Base-by-base conservation (phyloP, 2,113 vertebrate genomes). In the Myotis brandtii region DNA sequence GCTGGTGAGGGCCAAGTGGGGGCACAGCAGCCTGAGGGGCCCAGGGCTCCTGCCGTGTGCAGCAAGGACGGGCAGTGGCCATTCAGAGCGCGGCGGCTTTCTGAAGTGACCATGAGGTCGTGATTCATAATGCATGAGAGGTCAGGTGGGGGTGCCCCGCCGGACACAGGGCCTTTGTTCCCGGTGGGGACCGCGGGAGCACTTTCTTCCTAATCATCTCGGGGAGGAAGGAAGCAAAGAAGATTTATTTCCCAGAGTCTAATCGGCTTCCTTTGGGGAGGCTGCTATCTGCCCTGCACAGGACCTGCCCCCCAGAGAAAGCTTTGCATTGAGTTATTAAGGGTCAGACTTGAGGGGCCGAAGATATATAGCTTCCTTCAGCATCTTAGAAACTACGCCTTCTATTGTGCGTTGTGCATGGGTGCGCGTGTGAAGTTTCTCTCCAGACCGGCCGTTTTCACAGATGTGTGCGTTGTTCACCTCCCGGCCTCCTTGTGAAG, bases 91-190 rank as follows among this genome's bases (percentile, higher is more conserved):
- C 11, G 62, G 73, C 80, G 50, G 89, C 88, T 81, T 92, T 62
- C 56, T 54, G 89, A 96, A 97, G 79, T 81, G 66, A 62, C 88
- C 69, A 81, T n/a, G 84, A 86, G 79, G 94, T 96, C 69, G 16
- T 56, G 69, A 92, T 97, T 93, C 84, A 91, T 96, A 93, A 95
- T 64, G 67, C 79, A 95, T 76, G 93, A 93, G 95, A 76, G 95
- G 96, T 43, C 30, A 69, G 54, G n/a, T 43, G 37, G 76, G 69
- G 77, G 56, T 3, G 48, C 32, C 82, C 32, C 0, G 5, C 72
- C 43, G 64, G 66, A 20, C 88, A 96, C 91, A 95, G 89, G 40
- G 86, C 66, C 97, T 96, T 89, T 95, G 83, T 92, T 43, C 46
- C 30, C 0, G 0, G 7, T 13, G 8, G 8, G 56, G 64, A 0